phyloP scores from a whole-genome alignment of 2,113 vertebrate species.

The Cnemophilus loriae region DNA sequence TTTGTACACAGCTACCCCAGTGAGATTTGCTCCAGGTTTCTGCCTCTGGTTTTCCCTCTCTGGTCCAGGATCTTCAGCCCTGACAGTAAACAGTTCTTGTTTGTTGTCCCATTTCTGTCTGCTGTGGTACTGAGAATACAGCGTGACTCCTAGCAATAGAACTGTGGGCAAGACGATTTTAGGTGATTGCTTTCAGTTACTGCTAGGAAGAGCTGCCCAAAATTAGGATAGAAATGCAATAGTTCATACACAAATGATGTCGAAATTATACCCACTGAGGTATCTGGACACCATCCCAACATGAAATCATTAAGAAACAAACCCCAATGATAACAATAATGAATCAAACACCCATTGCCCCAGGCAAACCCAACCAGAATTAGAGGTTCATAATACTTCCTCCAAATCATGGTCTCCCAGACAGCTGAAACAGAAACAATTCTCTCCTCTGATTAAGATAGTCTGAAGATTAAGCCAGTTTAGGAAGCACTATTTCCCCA shows the following conservation, averaged over 20 bases:
- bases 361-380: background rate
- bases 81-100: background rate
- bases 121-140: background rate
- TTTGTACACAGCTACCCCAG: background rate
- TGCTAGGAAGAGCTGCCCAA: background rate
- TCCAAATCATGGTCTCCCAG: background rate
- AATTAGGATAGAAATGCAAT: background rate
- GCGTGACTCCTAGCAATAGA: background rate
- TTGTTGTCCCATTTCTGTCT: background rate
- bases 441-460: background rate
- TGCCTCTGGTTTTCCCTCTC: background rate
- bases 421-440: background rate
- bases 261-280: background rate
- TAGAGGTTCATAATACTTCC: background rate
- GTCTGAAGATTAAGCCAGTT: background rate
- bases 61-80: background rate
- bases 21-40: background rate
- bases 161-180: background rate
- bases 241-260: background rate
- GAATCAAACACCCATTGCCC: background rate
- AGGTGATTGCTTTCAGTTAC: background rate
- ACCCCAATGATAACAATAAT: background rate
- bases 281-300: background rate
- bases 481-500: background rate
- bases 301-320: constrained; percentile 44